Evolutionary conservation across 2,888 invertebrate species (phyloP), one percentile per base, ranked within the genome.

Genomic region (Graphium colonna): DNA sequence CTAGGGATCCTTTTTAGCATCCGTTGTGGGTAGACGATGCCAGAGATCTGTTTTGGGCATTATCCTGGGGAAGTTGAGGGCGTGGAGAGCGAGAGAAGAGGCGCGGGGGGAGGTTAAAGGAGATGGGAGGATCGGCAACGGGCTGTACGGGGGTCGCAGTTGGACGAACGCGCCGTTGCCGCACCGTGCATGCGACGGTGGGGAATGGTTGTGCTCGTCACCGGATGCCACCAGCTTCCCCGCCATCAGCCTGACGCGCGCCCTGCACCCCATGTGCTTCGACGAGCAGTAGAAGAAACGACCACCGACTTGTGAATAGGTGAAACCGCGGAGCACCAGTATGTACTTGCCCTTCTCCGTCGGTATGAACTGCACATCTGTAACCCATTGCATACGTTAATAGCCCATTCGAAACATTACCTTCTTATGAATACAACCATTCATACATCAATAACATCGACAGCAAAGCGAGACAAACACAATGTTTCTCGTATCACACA

Each of bases 361-460:
- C n/a, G 87, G 89, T 56, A 89, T 88, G 63, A 89, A 89, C 75
- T 86, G 88, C 56, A 87, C 78, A 71, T 84, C 87, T 88, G 86
- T 55, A 87, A 86, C 55, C 63, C 21, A 55, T 18, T 33, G 1
- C 48, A 18, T 26, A 21, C 4, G 21, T 54, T 54, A 54, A 43
- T 54, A 49, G 26, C 38, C 9, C 10, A 46, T 36, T 31, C 15
- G 26, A 15, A 45, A 51, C 15, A n/a, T n/a, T n/a, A n/a, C n/a
- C n/a, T n/a, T n/a, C n/a, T n/a, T n/a, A n/a, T n/a, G n/a, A n/a
- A n/a, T n/a, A n/a, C n/a, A n/a, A n/a, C n/a, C n/a, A n/a, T n/a
- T n/a, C n/a, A n/a, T n/a, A n/a, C n/a, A n/a, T n/a, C n/a, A n/a
- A n/a, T n/a, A n/a, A n/a, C n/a, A n/a, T n/a, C n/a, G n/a, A n/a